Percentiles rank a stretch among this genome's conserved stretches.
Evolutionary conservation across 2,113 vertebrate species (phyloP).

Genomic region (Todiramphus chloris): DNA sequence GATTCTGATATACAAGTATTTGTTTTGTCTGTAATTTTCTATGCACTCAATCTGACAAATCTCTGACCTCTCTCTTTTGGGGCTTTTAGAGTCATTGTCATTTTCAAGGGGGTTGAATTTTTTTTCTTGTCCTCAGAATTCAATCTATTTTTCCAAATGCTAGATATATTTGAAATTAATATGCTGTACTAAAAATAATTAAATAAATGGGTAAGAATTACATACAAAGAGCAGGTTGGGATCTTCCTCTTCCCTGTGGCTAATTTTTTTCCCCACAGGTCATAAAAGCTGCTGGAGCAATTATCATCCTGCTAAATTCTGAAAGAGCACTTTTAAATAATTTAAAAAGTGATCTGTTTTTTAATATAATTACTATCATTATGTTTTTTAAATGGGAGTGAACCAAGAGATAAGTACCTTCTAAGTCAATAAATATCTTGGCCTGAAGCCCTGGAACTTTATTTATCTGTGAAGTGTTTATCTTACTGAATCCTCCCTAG

Average conservation of each 20-base stretch:
- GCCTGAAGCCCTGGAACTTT: slow-evolving; percentile 31
- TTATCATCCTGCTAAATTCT: slow-evolving; percentile 45
- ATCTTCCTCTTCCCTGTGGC: neutral
- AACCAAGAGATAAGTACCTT: slow-evolving; percentile 61
- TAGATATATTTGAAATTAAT: neutral
- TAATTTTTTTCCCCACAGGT: neutral
- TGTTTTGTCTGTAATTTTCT: neutral
- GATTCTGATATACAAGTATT: neutral
- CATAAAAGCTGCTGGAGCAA: slow-evolving; percentile 51
- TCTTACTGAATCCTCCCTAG: slow-evolving; percentile 32
- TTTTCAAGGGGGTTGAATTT: neutral
- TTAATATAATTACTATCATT: slow-evolving; percentile 62
- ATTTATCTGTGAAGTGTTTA: slow-evolving; percentile 61
- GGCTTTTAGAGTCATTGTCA: neutral
- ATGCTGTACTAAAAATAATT: neutral
- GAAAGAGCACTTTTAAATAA: slow-evolving; percentile 68
- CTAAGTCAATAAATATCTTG: slow-evolving; percentile 67
- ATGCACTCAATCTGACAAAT: neutral
- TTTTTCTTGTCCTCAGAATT: neutral
- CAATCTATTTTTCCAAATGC: neutral
- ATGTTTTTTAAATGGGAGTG: slow-evolving; percentile 54
- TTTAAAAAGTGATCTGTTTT: slow-evolving; percentile 56
- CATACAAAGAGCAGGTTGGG: neutral
- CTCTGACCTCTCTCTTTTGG: neutral
- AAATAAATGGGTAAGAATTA: neutral